phyloP scores from a whole-genome alignment of 2,888 invertebrate species.

The Caenorhabditis panamensis region DNA sequence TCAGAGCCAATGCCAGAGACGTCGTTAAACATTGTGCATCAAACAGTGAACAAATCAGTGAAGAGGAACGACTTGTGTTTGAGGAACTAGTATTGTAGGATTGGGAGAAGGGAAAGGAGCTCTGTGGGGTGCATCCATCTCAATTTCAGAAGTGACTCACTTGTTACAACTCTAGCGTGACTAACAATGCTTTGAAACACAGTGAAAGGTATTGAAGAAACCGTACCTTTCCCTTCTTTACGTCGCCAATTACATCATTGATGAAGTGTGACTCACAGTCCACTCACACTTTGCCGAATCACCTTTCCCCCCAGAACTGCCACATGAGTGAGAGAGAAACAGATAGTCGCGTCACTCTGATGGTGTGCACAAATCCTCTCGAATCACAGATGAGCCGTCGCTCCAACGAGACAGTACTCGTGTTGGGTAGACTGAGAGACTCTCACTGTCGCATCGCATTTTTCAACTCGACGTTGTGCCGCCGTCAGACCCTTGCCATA shows the following conservation, averaged over 20 bases:
- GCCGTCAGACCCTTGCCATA: too few relatives aligned
- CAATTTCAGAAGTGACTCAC: too few relatives aligned
- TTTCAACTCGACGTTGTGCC: background rate
- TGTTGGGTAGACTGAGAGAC: background rate
- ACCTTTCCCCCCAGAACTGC: background rate
- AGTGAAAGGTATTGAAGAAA: too few relatives aligned
- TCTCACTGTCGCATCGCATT: constrained; percentile 1
- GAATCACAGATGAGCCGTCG: constrained; percentile 10
- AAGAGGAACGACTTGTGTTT: constrained; percentile 11
- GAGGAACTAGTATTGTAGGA: background rate
- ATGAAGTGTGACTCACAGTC: too few relatives aligned
- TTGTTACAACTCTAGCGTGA: too few relatives aligned
- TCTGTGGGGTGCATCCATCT: background rate
- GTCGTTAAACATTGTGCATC: constrained; percentile 50
- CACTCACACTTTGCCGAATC: constrained; percentile 28
- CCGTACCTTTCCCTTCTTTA: too few relatives aligned
- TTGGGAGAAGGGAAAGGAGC: background rate
- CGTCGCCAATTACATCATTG: too few relatives aligned
- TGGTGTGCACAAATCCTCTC: constrained; percentile 12
- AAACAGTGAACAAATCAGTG: constrained; percentile 25
- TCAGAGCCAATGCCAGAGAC: constrained; percentile 46
- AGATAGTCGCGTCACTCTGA: background rate
- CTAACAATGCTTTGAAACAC: too few relatives aligned
- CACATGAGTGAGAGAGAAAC: too few relatives aligned
- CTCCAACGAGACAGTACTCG: background rate